Evolutionary conservation across 1,140 invertebrate genomes (phyloP).

Genomic region (Drosophila oshimai): DNA sequence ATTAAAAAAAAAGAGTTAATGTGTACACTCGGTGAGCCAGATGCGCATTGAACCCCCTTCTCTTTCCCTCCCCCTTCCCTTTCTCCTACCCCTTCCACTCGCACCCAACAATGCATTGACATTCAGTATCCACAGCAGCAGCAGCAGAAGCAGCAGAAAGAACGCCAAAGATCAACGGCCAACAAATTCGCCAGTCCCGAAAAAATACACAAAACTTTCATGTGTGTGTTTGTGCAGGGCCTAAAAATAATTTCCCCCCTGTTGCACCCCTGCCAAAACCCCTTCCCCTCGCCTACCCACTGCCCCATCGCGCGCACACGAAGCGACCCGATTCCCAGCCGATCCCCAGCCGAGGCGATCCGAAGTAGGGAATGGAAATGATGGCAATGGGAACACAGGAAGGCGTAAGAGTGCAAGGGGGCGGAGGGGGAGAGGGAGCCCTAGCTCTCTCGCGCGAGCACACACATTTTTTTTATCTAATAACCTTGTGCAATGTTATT

Average conservation of each 20-base stretch:
- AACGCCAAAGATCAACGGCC: slow-evolving; percentile 40
- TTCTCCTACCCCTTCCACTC: neutral
- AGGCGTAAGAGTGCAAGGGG: neutral
- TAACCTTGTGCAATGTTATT: slow-evolving; percentile 83
- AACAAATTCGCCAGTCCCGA: slow-evolving; percentile 36
- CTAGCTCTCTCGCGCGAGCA: slow-evolving; percentile 44
- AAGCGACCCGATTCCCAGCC: slow-evolving; percentile 17
- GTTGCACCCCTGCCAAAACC: slow-evolving; percentile 5
- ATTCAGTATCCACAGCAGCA: slow-evolving; percentile 26
- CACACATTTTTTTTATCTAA: slow-evolving; percentile 80
- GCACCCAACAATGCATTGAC: slow-evolving; percentile 55
- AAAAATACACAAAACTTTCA: slow-evolving; percentile 34
- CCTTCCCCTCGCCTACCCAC: too few relatives aligned
- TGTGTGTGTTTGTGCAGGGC: slow-evolving; percentile 12
- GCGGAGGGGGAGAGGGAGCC: slow-evolving; percentile 2
- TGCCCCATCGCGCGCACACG: slow-evolving; percentile 6
- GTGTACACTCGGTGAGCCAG: slow-evolving; percentile 23
- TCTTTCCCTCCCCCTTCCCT: neutral
- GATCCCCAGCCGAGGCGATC: neutral
- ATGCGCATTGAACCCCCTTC: slow-evolving; percentile 40
- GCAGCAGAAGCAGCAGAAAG: neutral
- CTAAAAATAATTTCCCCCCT: slow-evolving; percentile 35
- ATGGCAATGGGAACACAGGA: neutral
- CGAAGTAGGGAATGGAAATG: slow-evolving; percentile 7
- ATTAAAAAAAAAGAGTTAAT: neutral